phyloP scores from a whole-genome alignment of 2,797 vertebrate genomes.

The Hafferia zeledoni region DNA sequence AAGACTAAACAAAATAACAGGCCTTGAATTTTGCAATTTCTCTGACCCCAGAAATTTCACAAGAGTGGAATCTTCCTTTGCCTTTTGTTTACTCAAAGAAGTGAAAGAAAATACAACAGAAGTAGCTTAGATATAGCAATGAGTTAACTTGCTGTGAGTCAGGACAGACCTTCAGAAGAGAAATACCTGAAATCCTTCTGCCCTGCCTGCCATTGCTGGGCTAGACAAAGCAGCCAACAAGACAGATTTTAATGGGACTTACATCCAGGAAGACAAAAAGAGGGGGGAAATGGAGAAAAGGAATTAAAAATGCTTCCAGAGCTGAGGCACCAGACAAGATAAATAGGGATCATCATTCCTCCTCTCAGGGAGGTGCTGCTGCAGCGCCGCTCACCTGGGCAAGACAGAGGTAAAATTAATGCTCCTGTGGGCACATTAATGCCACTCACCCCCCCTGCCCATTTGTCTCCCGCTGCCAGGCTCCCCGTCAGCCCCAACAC shows the following conservation, averaged over 20 bases:
- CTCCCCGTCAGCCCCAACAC: not conserved
- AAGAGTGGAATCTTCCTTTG: not conserved
- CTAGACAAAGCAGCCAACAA: not conserved
- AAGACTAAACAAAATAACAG: not conserved
- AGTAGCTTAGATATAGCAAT: not conserved
- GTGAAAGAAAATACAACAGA: not conserved
- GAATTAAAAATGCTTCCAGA: conserved; percentile 53
- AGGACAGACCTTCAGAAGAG: conserved; percentile 10
- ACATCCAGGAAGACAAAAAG: conserved; percentile 16
- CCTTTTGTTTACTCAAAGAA: not conserved
- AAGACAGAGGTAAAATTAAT: conserved; percentile 19
- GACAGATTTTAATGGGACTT: conserved; percentile 23
- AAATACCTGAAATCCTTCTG: not conserved
- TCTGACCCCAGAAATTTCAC: not conserved
- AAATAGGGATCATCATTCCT: conserved; percentile 46
- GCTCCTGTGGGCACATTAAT: not conserved
- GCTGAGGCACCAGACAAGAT: not conserved
- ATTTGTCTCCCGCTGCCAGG: not conserved
- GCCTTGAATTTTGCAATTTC: not conserved
- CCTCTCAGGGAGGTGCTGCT: not conserved
- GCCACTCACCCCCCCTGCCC: not conserved
- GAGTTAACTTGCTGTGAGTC: not conserved
- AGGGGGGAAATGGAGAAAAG: not conserved
- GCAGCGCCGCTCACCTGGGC: not conserved
- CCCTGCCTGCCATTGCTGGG: not conserved